Evolutionary conservation across 1,140 invertebrate genomes (phyloP).

Genomic region (Hycleus phaleratus): DNA sequence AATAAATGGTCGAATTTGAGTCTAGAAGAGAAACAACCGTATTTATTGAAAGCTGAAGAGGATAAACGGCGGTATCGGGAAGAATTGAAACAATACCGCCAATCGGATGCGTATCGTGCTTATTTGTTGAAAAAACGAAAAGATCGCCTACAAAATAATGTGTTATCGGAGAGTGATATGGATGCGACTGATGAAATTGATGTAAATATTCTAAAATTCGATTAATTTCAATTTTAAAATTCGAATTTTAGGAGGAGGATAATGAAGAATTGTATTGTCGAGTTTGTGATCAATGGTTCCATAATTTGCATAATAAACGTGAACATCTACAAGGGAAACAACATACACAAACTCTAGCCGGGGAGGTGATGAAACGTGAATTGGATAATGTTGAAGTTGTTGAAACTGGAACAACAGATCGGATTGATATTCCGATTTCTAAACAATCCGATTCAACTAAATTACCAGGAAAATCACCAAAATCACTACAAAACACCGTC

Average conservation of each 20-base stretch:
- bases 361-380: constrained; percentile 34
- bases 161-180: constrained; percentile 47
- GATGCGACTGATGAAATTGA: constrained; percentile 49
- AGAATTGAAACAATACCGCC: constrained; percentile 49
- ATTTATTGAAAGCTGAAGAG: constrained; percentile 47
- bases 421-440: constrained; percentile 32
- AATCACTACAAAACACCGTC: constrained; percentile 8
- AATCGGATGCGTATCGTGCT: constrained; percentile 49
- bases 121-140: constrained; percentile 47
- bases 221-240: not conserved
- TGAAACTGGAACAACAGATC: constrained; percentile 24
- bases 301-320: constrained; percentile 50
- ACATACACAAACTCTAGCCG: constrained; percentile 44
- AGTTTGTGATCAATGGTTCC: constrained; percentile 52
- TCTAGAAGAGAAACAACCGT: constrained; percentile 48
- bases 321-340: constrained; percentile 51
- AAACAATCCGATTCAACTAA: no score
- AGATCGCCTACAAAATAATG: constrained; percentile 44
- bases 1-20: constrained; percentile 51
- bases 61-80: constrained; percentile 51
- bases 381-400: constrained; percentile 18
- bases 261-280: constrained; percentile 51
- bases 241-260: constrained; percentile 42
- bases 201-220: constrained; percentile 32
- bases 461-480: constrained; percentile 5